Evolutionary conservation across 2,888 invertebrate species (phyloP), one percentile per base, ranked within the genome.

Genomic region (Zootermopsis nevadensis): DNA sequence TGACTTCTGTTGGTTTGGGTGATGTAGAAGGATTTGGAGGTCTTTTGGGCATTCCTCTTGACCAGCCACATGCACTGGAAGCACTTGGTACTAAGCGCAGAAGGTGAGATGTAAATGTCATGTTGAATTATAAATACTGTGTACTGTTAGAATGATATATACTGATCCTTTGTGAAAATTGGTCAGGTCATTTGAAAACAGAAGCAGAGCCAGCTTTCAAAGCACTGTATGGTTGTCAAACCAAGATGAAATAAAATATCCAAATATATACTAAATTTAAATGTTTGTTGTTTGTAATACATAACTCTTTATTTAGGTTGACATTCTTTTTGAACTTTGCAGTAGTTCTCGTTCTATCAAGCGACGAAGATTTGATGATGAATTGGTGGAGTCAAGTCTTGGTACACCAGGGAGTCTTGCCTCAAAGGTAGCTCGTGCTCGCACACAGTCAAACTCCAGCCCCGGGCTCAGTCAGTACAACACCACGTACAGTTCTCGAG

Each of bases 311-410:
- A 19, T n/a, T 81, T 69, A n/a, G 38, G 38, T 42, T n/a, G 19
- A 1, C 48, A 48, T 48, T 48, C 19, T 79, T 55, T 10, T 69
- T 81, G 27, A 33, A 24, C 33, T 38, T 60, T 83, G 88, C 88
- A 97, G 97, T 89, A 98, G 98, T 22, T 97, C 97, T 42, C 92
- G 99, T 84, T 98, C 98, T 1, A 98, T 99, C 87, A 99, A 98
- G 89, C 93, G 99, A 0, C 95, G 97, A 87, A 95, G 98, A 87
- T 99, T 99, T 90, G 99, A 99, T 88, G 99, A 99, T 92, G 99
- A 99, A 90, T 91, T 99, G 83, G 98, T 99, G 0, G 98, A 99
- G 87, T 97, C 96, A 86, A 97, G 96, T 89, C 90, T 96, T 83
- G 94, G 94, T 86, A 87, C 90, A 86, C 81, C 89, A 87, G 86